These are phyloP conservation scores for Crossaster papposus DNA, from an alignment of 53 echinoderm and acorn worm species.

Conservation along the genomic window DNA sequence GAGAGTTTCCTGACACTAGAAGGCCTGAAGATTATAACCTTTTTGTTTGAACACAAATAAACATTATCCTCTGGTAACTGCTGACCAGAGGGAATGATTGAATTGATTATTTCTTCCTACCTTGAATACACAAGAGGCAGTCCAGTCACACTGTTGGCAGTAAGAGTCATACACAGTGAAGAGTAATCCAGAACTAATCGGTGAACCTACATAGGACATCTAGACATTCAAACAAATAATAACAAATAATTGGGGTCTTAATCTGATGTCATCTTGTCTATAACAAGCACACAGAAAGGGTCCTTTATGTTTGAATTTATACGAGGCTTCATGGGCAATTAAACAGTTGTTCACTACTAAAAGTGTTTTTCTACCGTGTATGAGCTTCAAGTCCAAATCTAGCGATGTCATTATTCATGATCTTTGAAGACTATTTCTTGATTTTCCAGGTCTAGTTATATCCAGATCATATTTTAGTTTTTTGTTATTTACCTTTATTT, in stretches of 20 bases:
- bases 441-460: neutral
- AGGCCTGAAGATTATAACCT: too few species aligned
- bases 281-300: too few species aligned
- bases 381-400: neutral
- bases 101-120: conserved; percentile 25
- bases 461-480: neutral
- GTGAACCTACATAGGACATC: conserved; percentile 68
- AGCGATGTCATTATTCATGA: neutral
- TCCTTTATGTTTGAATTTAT: too few species aligned
- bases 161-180: conserved; percentile 85
- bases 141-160: conserved; percentile 88
- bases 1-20: too few species aligned
- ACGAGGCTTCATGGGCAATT: too few species aligned
- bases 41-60: too few species aligned
- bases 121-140: conserved; percentile 69
- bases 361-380: too few species aligned
- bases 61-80: too few species aligned
- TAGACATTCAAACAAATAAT: conserved; percentile 31
- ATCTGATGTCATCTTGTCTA: neutral
- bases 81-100: neutral
- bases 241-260: neutral
- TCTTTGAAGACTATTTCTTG: neutral
- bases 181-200: conserved; percentile 56
- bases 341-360: too few species aligned
- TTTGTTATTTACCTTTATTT: conserved; percentile 69